Conservation (phyloP, 2,888 invertebrate species). For the Sarcophaga rosellei region DNA sequence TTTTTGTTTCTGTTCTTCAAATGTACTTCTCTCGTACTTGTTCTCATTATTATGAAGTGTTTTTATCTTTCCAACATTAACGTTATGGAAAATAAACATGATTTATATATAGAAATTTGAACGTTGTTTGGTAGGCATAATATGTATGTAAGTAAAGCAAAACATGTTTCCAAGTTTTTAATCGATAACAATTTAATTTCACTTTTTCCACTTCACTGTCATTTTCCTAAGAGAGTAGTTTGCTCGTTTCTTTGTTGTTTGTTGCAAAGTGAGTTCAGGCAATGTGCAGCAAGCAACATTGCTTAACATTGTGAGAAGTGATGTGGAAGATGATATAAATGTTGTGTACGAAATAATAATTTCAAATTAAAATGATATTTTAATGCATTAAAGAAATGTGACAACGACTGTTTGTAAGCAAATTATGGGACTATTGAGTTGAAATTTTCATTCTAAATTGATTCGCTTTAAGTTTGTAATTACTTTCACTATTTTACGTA, state of each 20-base stretch:
- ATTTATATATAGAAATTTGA: slow-evolving; percentile 12
- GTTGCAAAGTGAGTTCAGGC: neutral
- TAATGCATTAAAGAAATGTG: no score
- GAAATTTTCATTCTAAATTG: no score
- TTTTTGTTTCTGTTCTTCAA: slow-evolving; percentile 26
- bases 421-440: no score
- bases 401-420: no score
- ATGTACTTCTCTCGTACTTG: neutral
- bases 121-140: neutral
- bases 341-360: no score
- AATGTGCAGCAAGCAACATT: no score
- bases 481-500: no score
- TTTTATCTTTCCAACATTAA: neutral
- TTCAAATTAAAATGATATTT: no score
- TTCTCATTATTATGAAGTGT: neutral
- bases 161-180: slow-evolving; percentile 29
- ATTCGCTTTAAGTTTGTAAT: no score
- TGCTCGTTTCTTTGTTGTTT: neutral
- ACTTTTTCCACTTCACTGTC: slow-evolving; percentile 13
- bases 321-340: no score
- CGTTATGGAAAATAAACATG: slow-evolving; percentile 29
- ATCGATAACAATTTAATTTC: slow-evolving; percentile 22
- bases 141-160: slow-evolving; percentile 4
- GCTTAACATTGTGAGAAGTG: no score
- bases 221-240: neutral